Evolutionary conservation across 1,140 invertebrate genomes (phyloP).

Genomic region (Oscheius sp.): DNA sequence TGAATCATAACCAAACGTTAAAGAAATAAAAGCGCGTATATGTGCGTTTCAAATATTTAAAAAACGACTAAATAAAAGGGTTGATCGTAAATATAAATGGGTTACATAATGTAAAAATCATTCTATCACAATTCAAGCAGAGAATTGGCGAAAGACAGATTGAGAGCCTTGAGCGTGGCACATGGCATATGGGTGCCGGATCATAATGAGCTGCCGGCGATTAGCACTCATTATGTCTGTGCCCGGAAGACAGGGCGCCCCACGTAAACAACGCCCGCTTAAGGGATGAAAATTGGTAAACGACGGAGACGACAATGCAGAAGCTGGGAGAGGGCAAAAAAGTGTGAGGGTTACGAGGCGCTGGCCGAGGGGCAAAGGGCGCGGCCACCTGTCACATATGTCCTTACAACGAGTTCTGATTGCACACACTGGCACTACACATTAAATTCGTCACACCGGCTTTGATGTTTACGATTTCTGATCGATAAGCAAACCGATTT

Average conservation of each 20-base stretch:
- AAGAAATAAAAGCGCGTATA: too few species aligned
- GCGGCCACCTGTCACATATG: constrained; percentile 10
- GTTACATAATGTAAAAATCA: too few species aligned
- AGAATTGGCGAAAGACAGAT: background rate
- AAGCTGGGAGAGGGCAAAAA: background rate
- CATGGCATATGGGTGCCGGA: background rate
- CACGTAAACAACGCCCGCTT: constrained; percentile 1
- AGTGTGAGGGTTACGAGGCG: background rate
- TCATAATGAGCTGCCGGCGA: constrained; percentile 9
- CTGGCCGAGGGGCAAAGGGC: background rate
- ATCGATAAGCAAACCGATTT: too few species aligned
- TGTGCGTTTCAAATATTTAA: too few species aligned
- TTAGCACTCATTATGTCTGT: constrained; percentile 12
- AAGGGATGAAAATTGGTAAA: background rate
- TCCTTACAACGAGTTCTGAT: constrained; percentile 8
- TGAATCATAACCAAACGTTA: too few species aligned
- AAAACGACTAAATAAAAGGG: too few species aligned
- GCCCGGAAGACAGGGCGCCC: background rate
- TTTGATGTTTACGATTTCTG: too few species aligned
- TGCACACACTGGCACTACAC: background rate
- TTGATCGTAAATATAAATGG: too few species aligned
- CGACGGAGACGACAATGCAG: background rate
- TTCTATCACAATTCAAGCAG: background rate
- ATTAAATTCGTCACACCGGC: constrained; percentile 4
- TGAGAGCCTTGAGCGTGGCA: too few species aligned